These are phyloP conservation scores for Ischnura elegans DNA, from an alignment of 2,888 invertebrate species.

Conservation along the genomic window DNA sequence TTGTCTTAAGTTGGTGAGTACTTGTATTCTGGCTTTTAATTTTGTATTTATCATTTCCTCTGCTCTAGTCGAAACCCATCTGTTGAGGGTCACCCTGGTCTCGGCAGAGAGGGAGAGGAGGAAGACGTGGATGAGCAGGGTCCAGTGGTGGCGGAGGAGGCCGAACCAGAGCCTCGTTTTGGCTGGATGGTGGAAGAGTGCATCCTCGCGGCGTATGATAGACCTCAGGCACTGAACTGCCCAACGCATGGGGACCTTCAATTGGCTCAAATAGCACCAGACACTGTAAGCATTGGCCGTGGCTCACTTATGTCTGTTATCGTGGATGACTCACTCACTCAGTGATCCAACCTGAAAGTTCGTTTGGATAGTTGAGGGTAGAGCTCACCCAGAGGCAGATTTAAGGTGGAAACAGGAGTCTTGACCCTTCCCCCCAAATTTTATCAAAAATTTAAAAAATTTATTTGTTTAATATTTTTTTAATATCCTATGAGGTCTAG, in stretches of 20 bases:
- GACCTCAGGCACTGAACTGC: slow-evolving; percentile 84
- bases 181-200: slow-evolving; percentile 98
- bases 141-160: slow-evolving; percentile 69
- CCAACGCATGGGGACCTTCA: slow-evolving; percentile 88
- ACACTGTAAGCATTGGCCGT: slow-evolving; percentile 83
- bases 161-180: slow-evolving; percentile 79
- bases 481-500: too few relatives aligned
- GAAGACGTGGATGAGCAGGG: slow-evolving; percentile 28
- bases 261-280: slow-evolving; percentile 92
- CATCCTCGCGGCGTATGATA: slow-evolving; percentile 91
- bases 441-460: too few relatives aligned
- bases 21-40: too few relatives aligned
- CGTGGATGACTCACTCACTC: too few relatives aligned
- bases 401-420: too few relatives aligned
- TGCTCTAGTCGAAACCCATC: slow-evolving; percentile 86
- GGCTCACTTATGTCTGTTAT: too few relatives aligned
- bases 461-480: too few relatives aligned
- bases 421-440: too few relatives aligned
- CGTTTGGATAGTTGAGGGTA: too few relatives aligned
- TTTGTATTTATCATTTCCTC: neutral
- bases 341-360: too few relatives aligned
- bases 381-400: too few relatives aligned
- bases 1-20: too few relatives aligned
- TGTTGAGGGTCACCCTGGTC: slow-evolving; percentile 86
- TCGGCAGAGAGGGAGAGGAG: slow-evolving; percentile 73